These are phyloP conservation scores for Rhopalosiphum padi DNA, from an alignment of 1,140 invertebrate genomes.

Conservation along the genomic window DNA sequence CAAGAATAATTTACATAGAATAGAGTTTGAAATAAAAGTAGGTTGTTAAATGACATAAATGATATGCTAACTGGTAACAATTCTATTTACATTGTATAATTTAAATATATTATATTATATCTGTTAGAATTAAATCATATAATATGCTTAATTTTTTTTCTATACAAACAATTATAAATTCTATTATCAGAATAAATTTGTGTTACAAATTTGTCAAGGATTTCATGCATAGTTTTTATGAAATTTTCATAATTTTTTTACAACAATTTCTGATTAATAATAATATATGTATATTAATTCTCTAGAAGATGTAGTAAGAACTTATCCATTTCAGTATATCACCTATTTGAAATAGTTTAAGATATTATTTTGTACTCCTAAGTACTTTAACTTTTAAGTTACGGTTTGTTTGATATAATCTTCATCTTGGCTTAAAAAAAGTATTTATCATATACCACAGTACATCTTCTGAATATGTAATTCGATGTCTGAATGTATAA, in stretches of 20 bases:
- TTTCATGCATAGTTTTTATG: background rate
- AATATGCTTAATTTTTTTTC: background rate
- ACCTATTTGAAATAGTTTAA: background rate
- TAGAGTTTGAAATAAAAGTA: slow-evolving; percentile 28
- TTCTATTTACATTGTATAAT: slow-evolving; percentile 2
- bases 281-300: background rate
- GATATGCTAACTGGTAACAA: background rate
- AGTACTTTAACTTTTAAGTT: background rate
- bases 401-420: background rate
- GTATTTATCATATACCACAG: background rate
- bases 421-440: background rate
- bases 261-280: background rate
- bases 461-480: background rate
- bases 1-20: slow-evolving; percentile 29
- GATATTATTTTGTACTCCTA: background rate
- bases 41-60: background rate
- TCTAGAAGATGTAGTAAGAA: background rate
- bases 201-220: background rate
- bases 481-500: background rate
- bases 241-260: background rate
- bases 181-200: background rate
- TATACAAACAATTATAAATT: background rate
- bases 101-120: background rate
- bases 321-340: background rate
- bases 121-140: background rate